These are phyloP conservation scores for Melanophora roralis DNA, from an alignment of 2,888 invertebrate genomes.

Conservation along the genomic window DNA sequence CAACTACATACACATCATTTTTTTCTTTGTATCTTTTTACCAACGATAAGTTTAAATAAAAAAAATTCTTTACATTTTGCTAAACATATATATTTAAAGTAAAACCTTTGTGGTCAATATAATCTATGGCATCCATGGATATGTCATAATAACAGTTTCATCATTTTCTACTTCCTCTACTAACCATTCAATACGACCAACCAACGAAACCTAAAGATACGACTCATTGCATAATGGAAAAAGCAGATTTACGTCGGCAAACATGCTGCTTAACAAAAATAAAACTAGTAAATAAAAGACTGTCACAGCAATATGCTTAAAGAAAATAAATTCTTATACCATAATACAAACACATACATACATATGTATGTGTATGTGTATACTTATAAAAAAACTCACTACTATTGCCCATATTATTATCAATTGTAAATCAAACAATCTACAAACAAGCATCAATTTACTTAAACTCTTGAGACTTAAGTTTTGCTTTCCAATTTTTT, in stretches of 20 bases:
- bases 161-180: conserved; percentile 37
- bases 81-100: background rate
- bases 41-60: background rate
- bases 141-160: conserved; percentile 51
- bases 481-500: conserved; percentile 25
- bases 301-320: conserved; percentile 46
- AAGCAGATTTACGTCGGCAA: background rate
- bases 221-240: conserved; percentile 6
- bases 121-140: conserved; percentile 36
- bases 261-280: background rate
- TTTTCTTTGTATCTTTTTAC: background rate
- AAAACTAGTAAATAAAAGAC: background rate
- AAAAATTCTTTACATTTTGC: background rate
- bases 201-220: conserved; percentile 24
- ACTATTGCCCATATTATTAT: conserved; percentile 59
- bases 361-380: background rate
- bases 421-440: conserved; percentile 62
- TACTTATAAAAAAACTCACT: too few relatives aligned
- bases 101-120: conserved; percentile 48
- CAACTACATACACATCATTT: conserved; percentile 10
- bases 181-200: background rate
- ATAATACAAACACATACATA: background rate
- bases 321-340: conserved; percentile 7
- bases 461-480: conserved; percentile 61
- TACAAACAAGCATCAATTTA: conserved; percentile 61